phyloP scores from a whole-genome alignment of 2,888 invertebrate species.

The Linnaemya vulpina region DNA sequence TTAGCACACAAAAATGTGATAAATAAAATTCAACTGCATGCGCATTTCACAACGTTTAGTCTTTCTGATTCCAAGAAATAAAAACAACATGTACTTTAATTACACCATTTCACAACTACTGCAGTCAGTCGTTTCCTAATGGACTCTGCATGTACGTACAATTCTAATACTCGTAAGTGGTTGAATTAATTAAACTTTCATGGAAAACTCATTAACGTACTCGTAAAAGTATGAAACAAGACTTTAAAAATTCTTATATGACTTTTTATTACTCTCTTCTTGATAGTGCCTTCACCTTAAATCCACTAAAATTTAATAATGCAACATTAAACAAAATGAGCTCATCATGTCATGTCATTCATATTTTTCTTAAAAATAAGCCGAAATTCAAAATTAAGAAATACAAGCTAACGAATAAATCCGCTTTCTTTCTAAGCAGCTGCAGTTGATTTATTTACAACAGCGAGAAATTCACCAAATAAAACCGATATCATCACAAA shows the following conservation, averaged over 20 bases:
- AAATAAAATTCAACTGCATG: too few species aligned
- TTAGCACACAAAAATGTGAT: too few species aligned
- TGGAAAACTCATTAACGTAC: conserved; percentile 24
- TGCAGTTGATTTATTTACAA: conserved; percentile 14
- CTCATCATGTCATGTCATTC: conserved; percentile 27
- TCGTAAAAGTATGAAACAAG: background rate
- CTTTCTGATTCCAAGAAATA: too few species aligned
- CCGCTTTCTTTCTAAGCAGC: conserved; percentile 20
- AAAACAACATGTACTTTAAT: background rate
- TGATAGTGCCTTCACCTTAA: conserved; percentile 27
- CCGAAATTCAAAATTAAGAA: conserved; percentile 29
- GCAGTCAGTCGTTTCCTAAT: background rate
- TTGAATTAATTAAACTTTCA: conserved; percentile 16
- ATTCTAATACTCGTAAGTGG: background rate
- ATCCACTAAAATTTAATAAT: background rate
- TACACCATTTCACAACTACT: background rate
- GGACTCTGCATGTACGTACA: background rate
- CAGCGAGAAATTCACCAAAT: background rate
- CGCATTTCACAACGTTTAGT: too few species aligned
- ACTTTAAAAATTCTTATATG: background rate
- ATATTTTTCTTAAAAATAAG: background rate
- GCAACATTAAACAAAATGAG: conserved; percentile 20
- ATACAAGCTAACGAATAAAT: conserved; percentile 29
- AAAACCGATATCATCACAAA: conserved; percentile 30
- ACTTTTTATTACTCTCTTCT: background rate